phyloP scores from a whole-genome alignment of 2,888 invertebrate species.

The Plebejus anna region DNA sequence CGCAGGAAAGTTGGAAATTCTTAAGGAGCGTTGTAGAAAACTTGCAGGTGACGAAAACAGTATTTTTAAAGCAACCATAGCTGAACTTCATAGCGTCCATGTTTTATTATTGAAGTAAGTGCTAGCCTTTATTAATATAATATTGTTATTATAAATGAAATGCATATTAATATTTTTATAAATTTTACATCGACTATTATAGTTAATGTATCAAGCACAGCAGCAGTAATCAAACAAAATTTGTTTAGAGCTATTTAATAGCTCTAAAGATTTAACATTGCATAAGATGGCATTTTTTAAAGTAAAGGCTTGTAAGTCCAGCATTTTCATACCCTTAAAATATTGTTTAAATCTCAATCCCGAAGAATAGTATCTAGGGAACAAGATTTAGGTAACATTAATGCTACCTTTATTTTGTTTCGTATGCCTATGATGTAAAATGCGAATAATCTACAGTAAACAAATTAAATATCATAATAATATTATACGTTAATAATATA shows the following conservation, averaged over 20 bases:
- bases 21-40: conserved; percentile 56
- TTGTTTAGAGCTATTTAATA: neutral
- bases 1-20: conserved; percentile 60
- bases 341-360: neutral
- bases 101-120: conserved; percentile 58
- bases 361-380: neutral
- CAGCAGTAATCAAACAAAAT: neutral
- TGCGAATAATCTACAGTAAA: neutral
- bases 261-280: neutral
- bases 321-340: neutral
- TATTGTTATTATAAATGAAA: neutral
- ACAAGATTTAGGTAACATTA: neutral
- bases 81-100: conserved; percentile 54
- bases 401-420: neutral
- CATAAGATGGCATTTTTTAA: neutral
- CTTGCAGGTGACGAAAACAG: conserved; percentile 46
- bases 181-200: neutral
- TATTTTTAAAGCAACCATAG: conserved; percentile 39
- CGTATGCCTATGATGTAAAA: neutral
- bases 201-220: too few relatives aligned
- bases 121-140: neutral
- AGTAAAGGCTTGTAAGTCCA: neutral
- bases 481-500: too few relatives aligned
- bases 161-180: neutral
- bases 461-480: too few relatives aligned